Evolutionary conservation across 2,888 invertebrate genomes (phyloP), one percentile per base, ranked within the genome.

Genomic region (Therioaphis trifolii): DNA sequence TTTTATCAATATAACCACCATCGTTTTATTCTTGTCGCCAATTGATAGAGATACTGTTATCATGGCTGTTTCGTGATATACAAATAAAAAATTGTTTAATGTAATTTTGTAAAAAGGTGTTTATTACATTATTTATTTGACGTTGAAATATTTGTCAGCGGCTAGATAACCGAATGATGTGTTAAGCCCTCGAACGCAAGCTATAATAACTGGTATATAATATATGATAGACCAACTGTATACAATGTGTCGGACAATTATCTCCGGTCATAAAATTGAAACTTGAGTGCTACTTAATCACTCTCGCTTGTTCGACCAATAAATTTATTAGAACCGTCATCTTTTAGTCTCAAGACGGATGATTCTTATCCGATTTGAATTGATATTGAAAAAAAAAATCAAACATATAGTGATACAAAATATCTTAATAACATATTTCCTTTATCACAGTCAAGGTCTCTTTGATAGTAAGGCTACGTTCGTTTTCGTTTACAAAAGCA

Each of bases 101-200:
- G 11, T 27, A 35, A 29, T 35, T 55, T n/a, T 35, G n/a, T 72
- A 35, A 72, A 21, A 21, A 52, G 52, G 24, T n/a, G 21, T 35
- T 14, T 27, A n/a, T 71, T 49, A 71, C 24, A 71, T 27, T 49
- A 35, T 35, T 35, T 35, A 35, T 58, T 58, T 71, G 0, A 29
- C 49, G 15, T 35, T 14, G 14, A 68, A 43, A 52, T 35, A 55
- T 72, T 63, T 21, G 21, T 72, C 21, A 35, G 21, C 21, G 52
- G 52, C 52, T 58, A 55, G 58, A 43, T 49, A 75, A 75, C 24
- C 11, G 43, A 61, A 72, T 40, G 40, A 18, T 75, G 24, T 52
- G 35, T 29, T 24, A 55, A 40, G 5, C 7, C 18, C 7, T 75
- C 40, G 43, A 43, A 5, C 21, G 15, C 35, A 3, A 58, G 40